A percentile compares a stretch with the other conserved stretches of the same genome.
Evolutionary conservation across 2,113 vertebrate genomes (phyloP).

Genomic region (Callithrix jacchus): DNA sequence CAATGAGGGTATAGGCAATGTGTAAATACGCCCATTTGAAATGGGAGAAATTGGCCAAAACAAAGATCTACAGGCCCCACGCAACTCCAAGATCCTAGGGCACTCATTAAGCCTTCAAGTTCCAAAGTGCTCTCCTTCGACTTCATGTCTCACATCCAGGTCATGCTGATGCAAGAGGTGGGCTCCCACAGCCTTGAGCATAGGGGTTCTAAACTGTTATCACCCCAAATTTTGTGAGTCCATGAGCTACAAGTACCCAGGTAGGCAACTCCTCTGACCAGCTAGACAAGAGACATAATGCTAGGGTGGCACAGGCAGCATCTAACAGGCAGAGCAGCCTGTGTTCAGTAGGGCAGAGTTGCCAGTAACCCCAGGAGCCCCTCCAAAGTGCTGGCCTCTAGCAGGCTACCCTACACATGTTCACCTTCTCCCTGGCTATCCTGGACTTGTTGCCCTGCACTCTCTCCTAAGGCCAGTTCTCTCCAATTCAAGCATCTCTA

Average conservation of each 20-base stretch:
- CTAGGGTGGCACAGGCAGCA: not conserved
- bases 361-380: not conserved
- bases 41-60: too few species aligned
- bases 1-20: too few species aligned
- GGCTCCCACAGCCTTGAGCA: too few species aligned
- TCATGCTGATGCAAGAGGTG: too few species aligned
- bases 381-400: not conserved
- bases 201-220: not conserved
- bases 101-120: too few species aligned
- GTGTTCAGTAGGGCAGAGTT: not conserved
- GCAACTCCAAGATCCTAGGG: too few species aligned
- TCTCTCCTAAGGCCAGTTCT: not conserved
- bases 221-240: not conserved
- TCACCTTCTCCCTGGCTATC: not conserved
- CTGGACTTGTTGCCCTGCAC: not conserved
- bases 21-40: too few species aligned
- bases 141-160: too few species aligned
- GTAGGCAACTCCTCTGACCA: not conserved
- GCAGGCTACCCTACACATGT: not conserved
- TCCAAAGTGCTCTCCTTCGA: too few species aligned
- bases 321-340: not conserved
- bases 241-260: not conserved
- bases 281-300: not conserved
- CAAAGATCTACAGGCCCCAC: too few species aligned
- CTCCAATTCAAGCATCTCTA: not conserved